Evolutionary conservation across 2,888 invertebrate genomes (phyloP).

Genomic region (Myopa testacea): DNA sequence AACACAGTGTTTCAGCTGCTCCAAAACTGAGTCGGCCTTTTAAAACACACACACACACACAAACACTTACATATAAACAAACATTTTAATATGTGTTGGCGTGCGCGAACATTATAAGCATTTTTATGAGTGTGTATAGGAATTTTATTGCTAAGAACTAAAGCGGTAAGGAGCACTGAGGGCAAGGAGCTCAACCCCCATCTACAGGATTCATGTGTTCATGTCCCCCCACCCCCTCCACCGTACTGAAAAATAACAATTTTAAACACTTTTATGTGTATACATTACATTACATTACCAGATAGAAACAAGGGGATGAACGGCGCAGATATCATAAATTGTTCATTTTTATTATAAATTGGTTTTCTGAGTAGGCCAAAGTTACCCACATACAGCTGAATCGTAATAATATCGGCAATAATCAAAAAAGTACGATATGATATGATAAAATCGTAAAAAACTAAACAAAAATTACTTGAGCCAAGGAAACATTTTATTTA

Average conservation of each 20-base stretch:
- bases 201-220: slow-evolving; percentile 2
- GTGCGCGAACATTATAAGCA: slow-evolving; percentile 51
- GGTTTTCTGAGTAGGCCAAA: not conserved
- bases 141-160: slow-evolving; percentile 67
- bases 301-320: slow-evolving; percentile 11
- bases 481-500: not conserved
- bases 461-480: not conserved
- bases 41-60: too few species aligned
- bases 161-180: slow-evolving; percentile 43
- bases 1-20: slow-evolving; percentile 8
- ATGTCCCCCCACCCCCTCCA: not conserved
- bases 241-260: slow-evolving; percentile 9
- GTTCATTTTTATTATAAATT: slow-evolving; percentile 10
- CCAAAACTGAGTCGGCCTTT: not conserved
- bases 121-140: slow-evolving; percentile 68
- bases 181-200: slow-evolving; percentile 32
- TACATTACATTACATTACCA: slow-evolving; percentile 25
- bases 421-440: too few species aligned
- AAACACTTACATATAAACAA: slow-evolving; percentile 61
- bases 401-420: too few species aligned
- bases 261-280: slow-evolving; percentile 13
- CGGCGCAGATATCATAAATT: slow-evolving; percentile 30
- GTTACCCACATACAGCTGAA: too few species aligned
- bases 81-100: slow-evolving; percentile 66
- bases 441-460: not conserved